Evolutionary conservation across 1,140 invertebrate genomes (phyloP), one percentile per base, ranked within the genome.

Genomic region (Scaptomyza graminum): DNA sequence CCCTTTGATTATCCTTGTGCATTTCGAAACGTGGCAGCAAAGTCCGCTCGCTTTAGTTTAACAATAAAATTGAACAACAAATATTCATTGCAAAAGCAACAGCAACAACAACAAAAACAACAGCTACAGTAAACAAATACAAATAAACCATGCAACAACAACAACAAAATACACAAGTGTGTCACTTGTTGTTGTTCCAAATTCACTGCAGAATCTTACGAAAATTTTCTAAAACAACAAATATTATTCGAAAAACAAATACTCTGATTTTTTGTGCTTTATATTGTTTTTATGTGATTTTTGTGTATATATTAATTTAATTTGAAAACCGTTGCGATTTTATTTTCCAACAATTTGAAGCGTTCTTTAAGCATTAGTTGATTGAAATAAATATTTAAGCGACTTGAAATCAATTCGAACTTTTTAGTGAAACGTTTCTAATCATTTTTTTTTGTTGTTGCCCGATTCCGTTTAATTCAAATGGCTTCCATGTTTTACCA

Each of bases 1-100:
- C 66, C 71, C 57, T 69, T 74, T 74, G 71, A 74, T 74, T 74
- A 74, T 74, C 59, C 65, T 49, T 63, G 65, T 74, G 71, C 71
- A 74, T 69, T 74, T 50, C 41, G 59, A 74, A 69, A 57, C 71
- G 66, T 52, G 63, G 66, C 65, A 47, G 59, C 57, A 63, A 74
- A 69, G 66, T 56, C 65, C 52, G 66, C 51, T 69, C 47, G 71
- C 66, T 63, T 74, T 69, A 62, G 43, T 69, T 63, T 47, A 8
- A 47, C 71, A 57, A 63, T 74, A 74, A 74, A 74, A 74, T 74
- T 69, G 66, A 69, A 34, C 66, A 69, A 69, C 71, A 74, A 74
- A 74, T 74, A 69, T 69, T 12, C 70, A 68, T 50, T 41, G 64
- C 57, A 62, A 56, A 73, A 62, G 25, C 34, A 56, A 62, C 34